Evolutionary conservation across 1,140 invertebrate species (phyloP).

Genomic region (Microvelia longipes): DNA sequence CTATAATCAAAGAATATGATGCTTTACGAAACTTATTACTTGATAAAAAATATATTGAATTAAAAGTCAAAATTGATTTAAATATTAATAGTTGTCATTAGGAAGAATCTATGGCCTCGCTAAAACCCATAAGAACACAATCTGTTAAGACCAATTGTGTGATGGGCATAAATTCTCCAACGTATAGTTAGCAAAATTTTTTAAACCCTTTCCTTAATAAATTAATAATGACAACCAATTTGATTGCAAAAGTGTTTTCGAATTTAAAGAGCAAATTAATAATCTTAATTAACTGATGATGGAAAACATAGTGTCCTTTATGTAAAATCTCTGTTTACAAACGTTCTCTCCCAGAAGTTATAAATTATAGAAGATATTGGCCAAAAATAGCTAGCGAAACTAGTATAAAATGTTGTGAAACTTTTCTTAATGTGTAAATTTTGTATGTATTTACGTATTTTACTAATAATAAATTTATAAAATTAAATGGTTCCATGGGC

Average conservation of each 20-base stretch:
- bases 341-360: neutral
- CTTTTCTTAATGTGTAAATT: neutral
- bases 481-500: neutral
- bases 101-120: neutral
- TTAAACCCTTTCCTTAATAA: neutral
- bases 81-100: neutral
- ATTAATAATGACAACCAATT: neutral
- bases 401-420: neutral
- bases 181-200: neutral
- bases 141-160: neutral
- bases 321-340: neutral
- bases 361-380: neutral
- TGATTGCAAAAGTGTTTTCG: neutral
- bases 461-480: neutral
- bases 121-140: neutral
- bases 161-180: neutral
- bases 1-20: neutral
- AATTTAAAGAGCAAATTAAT: neutral
- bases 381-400: neutral
- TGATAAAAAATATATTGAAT: neutral
- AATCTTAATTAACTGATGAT: neutral
- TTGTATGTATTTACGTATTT: neutral
- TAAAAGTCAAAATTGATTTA: neutral
- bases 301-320: neutral
- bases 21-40: neutral